Conservation (phyloP, 2,113 vertebrate genomes). For the Ploceus nigricollis region DNA sequence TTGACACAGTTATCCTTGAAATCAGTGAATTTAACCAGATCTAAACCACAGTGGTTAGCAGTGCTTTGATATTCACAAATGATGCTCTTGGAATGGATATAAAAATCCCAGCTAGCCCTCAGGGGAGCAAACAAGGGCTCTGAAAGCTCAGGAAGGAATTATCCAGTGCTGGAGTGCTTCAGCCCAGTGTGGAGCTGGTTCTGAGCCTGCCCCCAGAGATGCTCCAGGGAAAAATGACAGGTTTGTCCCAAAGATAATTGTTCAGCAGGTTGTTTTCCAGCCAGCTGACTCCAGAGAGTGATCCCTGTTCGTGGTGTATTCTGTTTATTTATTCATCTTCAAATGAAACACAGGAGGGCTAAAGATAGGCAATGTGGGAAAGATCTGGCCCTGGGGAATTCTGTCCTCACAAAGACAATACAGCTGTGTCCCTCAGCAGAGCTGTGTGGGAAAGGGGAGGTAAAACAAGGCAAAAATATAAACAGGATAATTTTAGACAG, state of each 20-base stretch:
- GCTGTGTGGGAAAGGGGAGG: background rate
- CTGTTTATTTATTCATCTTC: background rate
- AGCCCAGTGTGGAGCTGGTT: background rate
- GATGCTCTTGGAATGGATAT: background rate
- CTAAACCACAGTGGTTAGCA: background rate
- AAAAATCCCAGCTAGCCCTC: background rate
- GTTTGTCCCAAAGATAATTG: background rate
- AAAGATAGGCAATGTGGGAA: background rate
- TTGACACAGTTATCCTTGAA: constrained; percentile 15
- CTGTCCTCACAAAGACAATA: background rate
- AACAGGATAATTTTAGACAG: background rate
- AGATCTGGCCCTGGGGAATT: background rate
- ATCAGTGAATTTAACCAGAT: background rate
- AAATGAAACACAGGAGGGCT: background rate
- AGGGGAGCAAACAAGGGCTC: background rate
- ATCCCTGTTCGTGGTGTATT: background rate
- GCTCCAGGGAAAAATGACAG: background rate
- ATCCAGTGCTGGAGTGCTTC: background rate
- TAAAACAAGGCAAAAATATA: background rate
- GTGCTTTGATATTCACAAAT: constrained; percentile 6
- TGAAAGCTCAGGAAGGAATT: background rate
- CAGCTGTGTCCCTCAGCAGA: constrained; percentile 18
- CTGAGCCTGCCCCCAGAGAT: background rate
- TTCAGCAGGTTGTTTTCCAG: background rate
- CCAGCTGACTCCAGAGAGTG: background rate